A percentile compares a stretch with the other conserved stretches of the same genome.
Conservation (phyloP, 2,888 invertebrate genomes). For the Protophormia terraenovae region DNA sequence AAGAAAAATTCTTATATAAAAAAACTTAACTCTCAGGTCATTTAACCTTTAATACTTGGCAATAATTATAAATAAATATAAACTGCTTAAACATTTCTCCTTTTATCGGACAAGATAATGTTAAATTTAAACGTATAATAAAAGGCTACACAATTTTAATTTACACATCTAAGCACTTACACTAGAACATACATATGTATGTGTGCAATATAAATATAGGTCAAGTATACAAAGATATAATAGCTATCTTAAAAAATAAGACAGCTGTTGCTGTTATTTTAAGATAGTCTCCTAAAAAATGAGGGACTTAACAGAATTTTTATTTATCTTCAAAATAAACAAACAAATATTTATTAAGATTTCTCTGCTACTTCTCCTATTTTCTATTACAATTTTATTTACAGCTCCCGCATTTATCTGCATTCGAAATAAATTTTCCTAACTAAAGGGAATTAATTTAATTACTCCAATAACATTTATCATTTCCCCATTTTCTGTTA, state of each 20-base stretch:
- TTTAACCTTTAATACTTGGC: background rate
- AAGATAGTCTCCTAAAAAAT: background rate
- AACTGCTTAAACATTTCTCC: background rate
- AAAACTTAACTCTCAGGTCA: conserved; percentile 5
- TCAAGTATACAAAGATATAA: background rate
- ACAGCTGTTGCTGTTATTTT: background rate
- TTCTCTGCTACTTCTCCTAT: background rate
- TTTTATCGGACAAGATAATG: background rate
- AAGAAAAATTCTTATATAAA: no score
- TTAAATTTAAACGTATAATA: background rate
- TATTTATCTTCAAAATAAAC: no score
- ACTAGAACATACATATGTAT: background rate
- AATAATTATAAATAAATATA: background rate
- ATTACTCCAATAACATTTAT: no score
- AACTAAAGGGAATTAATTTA: no score
- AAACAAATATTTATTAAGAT: no score
- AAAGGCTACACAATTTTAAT: no score
- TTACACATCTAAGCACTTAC: no score
- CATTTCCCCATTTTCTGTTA: no score
- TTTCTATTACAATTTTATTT: background rate
- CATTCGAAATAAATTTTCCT: background rate
- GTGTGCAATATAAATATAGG: background rate
- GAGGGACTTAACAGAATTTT: no score
- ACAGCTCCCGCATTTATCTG: background rate
- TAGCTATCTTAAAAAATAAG: background rate